A percentile compares a stretch with the other conserved stretches of the same genome.
Conservation (phyloP, 2,113 vertebrate genomes). For the Phalacrocorax brasilianus region DNA sequence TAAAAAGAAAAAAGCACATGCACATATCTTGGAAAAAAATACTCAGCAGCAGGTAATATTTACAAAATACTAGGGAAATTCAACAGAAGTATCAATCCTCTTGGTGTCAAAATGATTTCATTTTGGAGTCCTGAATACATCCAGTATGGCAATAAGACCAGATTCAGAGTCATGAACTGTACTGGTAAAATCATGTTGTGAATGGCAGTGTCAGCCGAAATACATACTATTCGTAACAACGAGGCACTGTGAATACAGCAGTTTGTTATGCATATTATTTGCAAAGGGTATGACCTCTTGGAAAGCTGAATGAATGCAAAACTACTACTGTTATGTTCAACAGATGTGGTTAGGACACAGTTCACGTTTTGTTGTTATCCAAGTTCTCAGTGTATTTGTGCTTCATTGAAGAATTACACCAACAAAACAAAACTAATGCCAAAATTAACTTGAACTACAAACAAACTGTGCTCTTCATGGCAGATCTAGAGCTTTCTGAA, state of each 20-base stretch:
- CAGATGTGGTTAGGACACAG: neutral
- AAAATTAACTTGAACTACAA: neutral
- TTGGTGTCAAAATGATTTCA: neutral
- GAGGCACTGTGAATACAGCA: neutral
- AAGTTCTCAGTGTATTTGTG: neutral
- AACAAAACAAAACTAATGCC: neutral
- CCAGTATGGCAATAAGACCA: neutral
- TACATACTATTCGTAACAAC: neutral
- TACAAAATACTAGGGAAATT: neutral
- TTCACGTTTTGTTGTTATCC: neutral
- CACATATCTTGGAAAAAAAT: neutral
- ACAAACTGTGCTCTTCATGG: neutral
- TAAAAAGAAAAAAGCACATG: neutral
- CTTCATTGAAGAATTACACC: neutral
- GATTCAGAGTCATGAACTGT: neutral
- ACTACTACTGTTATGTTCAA: neutral
- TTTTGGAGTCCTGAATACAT: neutral
- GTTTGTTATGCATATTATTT: neutral
- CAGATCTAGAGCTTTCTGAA: neutral
- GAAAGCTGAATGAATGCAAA: neutral
- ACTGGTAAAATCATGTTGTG: neutral
- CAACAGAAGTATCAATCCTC: neutral
- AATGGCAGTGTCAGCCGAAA: slow-evolving; percentile 23
- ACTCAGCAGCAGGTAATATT: neutral
- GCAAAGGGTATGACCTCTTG: slow-evolving; percentile 14